A percentile compares a stretch with the other conserved stretches of the same genome.
phyloP scores from a whole-genome alignment of 2,113 vertebrate species.

The Hypocryptadius cinnamomeus region DNA sequence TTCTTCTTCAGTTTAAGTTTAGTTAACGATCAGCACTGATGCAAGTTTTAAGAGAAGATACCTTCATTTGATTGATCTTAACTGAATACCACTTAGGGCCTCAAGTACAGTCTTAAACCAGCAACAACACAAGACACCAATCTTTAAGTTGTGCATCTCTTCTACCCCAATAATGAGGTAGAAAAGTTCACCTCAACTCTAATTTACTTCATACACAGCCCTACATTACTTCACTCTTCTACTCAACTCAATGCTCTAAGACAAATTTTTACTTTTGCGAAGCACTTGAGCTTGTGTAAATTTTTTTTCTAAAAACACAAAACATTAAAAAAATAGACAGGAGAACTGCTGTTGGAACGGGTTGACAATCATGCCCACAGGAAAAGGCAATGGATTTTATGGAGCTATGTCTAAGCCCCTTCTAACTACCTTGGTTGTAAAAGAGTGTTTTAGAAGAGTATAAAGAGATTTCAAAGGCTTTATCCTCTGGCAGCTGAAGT shows the following conservation, averaged over 20 bases:
- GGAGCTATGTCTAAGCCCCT: neutral
- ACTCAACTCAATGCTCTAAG: neutral
- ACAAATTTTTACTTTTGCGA: neutral
- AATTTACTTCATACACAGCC: neutral
- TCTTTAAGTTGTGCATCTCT: neutral
- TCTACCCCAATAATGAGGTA: neutral
- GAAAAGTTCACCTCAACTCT: neutral
- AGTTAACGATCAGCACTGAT: neutral
- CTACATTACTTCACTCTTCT: neutral
- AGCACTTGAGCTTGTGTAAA: neutral
- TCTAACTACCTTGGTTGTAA: neutral
- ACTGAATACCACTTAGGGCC: neutral
- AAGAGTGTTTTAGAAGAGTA: neutral
- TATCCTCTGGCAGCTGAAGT: neutral
- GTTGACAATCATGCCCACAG: accelerated
- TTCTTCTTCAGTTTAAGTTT: neutral
- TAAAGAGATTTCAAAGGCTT: neutral
- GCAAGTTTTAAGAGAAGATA: neutral
- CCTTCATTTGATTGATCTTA: neutral
- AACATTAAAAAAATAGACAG: neutral
- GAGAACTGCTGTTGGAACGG: neutral
- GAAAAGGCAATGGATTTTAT: neutral
- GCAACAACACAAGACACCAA: neutral
- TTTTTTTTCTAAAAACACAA: neutral
- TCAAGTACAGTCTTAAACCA: neutral